These are phyloP conservation scores for Thaumatotibia leucotreta DNA, from an alignment of 1,140 invertebrate genomes.

Conservation along the genomic window DNA sequence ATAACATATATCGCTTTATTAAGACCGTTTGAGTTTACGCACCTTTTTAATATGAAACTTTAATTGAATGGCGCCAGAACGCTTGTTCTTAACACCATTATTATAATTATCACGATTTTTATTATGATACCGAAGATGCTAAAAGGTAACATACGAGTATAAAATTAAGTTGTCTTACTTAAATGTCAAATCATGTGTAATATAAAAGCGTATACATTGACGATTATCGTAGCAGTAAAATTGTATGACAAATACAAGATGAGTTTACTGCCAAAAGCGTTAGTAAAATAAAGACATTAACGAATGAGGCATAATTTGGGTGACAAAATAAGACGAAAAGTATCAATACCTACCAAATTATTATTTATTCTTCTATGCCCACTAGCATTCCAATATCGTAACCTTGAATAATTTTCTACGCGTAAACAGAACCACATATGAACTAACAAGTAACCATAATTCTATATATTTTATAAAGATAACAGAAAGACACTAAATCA, in stretches of 20 bases:
- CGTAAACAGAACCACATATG: too few species aligned
- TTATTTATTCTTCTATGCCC: neutral
- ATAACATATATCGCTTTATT: constrained; percentile 9
- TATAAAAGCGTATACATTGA: too few species aligned
- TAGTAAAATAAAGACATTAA: neutral
- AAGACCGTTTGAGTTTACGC: constrained; percentile 40
- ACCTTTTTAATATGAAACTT: neutral
- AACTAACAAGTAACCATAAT: too few species aligned
- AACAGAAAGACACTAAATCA: too few species aligned
- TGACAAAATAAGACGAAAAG: neutral
- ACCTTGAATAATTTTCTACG: neutral
- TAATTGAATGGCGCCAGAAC: neutral
- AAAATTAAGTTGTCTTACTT: neutral
- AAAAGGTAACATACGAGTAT: neutral
- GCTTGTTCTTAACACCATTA: neutral
- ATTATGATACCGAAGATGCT: neutral
- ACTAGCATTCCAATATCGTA: neutral
- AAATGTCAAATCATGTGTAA: neutral
- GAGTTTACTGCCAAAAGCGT: too few species aligned
- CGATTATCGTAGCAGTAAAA: too few species aligned
- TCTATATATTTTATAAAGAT: too few species aligned
- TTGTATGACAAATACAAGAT: too few species aligned
- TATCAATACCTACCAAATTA: neutral
- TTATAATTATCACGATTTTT: neutral
- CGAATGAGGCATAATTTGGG: neutral